Evolutionary conservation across 2,797 vertebrate species (phyloP), one percentile per base, ranked within the genome.

Genomic region (Syngnathus acus): DNA sequence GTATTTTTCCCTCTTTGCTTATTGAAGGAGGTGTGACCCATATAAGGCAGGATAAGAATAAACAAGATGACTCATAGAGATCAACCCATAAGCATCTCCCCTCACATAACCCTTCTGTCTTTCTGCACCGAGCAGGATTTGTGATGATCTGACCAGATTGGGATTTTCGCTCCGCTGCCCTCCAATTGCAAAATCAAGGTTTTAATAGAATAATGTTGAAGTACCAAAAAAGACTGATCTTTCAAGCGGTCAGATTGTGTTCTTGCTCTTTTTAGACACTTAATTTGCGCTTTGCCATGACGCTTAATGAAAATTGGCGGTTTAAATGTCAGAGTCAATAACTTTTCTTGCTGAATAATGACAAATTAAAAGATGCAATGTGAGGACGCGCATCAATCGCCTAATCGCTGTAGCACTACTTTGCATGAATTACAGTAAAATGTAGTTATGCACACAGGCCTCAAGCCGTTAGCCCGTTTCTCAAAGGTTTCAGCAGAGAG

Each of bases 371-470:
- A 72, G 83, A 88, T 82, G 76, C 78, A 73, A 67, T 79, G 78
- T 69, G 79, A 82, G 79, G 73, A 80, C 16, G 23, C 26, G 13
- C 82, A 82, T 87, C 75, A 78, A 85, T 87, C 83, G 80, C 72
- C 82, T 80, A 75, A 77, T 82, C 76, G 81, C 82, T 80, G 78
- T 72, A 70, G 71, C 66, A 62, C 77, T 82, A 78, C 78, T 88
- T 86, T 88, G 86, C 83, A 86, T 87, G 85, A 87, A 85, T 85
- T 87, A 85, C 78, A 84, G 78, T 81, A 82, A 77, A 83, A 86
- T 82, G 75, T 76, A 76, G 84, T 84, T 82, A 74, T 83, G 83
- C 78, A 78, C 70, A 66, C 72, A 80, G 80, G 80, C 84, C 83
- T 79, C 74, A 66, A 85, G 86, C 80, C 84, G 84, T 87, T 83